Conservation (phyloP, 2,113 vertebrate genomes). For the Ramphastos sulfuratus region DNA sequence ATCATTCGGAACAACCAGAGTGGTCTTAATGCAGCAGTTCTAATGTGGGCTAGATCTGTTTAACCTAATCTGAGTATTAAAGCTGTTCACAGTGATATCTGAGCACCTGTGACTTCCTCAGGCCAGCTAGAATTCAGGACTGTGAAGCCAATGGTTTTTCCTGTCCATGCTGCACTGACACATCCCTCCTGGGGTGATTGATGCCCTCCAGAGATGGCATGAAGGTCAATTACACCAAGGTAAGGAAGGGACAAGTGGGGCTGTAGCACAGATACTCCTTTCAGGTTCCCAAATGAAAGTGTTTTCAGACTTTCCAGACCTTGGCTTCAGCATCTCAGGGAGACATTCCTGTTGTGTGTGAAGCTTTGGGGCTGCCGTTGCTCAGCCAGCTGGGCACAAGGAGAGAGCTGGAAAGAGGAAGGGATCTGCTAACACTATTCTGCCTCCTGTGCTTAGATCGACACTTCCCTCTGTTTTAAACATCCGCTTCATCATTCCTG, state of each 20-base stretch:
- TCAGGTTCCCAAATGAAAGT: not conserved
- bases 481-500: conserved; percentile 59
- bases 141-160: conserved; percentile 39
- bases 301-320: not conserved
- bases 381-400: conserved; percentile 9
- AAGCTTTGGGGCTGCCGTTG: not conserved
- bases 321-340: not conserved
- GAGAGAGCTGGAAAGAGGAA: conserved; percentile 48
- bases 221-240: not conserved
- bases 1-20: conserved; percentile 40
- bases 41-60: conserved; percentile 28
- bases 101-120: conserved; percentile 60
- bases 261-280: not conserved
- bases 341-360: not conserved
- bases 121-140: conserved; percentile 31
- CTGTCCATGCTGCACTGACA: conserved; percentile 15
- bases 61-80: conserved; percentile 51
- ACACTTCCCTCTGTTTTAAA: conserved; percentile 61
- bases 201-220: conserved; percentile 4
- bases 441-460: conserved; percentile 28
- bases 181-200: not conserved
- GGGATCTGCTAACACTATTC: conserved; percentile 52
- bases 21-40: conserved; percentile 32
- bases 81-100: conserved; percentile 36
- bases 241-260: not conserved